These are phyloP conservation scores for Tetrapedia diversipes DNA, from an alignment of 2,888 invertebrate genomes.

Conservation along the genomic window DNA sequence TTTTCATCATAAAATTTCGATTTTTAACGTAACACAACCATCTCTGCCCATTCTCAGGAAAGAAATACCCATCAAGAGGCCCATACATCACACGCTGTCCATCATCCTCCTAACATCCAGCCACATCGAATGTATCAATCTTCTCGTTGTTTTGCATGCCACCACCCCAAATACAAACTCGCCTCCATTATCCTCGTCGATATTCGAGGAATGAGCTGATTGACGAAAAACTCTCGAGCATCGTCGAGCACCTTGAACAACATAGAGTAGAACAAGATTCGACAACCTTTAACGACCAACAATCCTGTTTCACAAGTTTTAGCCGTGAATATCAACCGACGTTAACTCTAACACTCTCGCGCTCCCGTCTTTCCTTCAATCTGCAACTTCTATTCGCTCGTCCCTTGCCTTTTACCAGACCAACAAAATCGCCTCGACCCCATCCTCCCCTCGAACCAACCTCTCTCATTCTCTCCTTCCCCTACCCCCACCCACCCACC, in stretches of 20 bases:
- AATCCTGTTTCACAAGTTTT: background rate
- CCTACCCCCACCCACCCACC: background rate
- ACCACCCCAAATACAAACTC: background rate
- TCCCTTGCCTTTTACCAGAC: constrained; percentile 32
- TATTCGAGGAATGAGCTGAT: background rate
- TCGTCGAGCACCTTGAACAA: constrained; percentile 1
- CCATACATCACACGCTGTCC: constrained; percentile 52
- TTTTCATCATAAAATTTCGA: constrained; percentile 40
- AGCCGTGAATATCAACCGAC: constrained; percentile 59
- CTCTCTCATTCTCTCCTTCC: too few relatives aligned
- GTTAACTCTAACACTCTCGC: constrained; percentile 61
- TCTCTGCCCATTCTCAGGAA: background rate
- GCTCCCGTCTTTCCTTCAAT: constrained; percentile 66
- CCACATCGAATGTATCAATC: constrained; percentile 49
- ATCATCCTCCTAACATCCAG: constrained; percentile 13
- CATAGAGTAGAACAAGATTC: constrained; percentile 21
- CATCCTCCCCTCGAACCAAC: constrained; percentile 9
- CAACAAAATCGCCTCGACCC: constrained; percentile 39
- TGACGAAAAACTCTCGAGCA: background rate
- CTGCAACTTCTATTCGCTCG: constrained; percentile 62
- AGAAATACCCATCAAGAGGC: constrained; percentile 32
- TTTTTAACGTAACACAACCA: constrained; percentile 35
- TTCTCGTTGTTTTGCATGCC: constrained; percentile 32
- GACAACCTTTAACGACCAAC: background rate
- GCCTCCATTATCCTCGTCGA: background rate